Percentiles rank a stretch among this genome's conserved stretches.
These are phyloP conservation scores for Enteromius trimaculatus DNA, from an alignment of 2,797 vertebrate species.

Conservation along the genomic window DNA sequence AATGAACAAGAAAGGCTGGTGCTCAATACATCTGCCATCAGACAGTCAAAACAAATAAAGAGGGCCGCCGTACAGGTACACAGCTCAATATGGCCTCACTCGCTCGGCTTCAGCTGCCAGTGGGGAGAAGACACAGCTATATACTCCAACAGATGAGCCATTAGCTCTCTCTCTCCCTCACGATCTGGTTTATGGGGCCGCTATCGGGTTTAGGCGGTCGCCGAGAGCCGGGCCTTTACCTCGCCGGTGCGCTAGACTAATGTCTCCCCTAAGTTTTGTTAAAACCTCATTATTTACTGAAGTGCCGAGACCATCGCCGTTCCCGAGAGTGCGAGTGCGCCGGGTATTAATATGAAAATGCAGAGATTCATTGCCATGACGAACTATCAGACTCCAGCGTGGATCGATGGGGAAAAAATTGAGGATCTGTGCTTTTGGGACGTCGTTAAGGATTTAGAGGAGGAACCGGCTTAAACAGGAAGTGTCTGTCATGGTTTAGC, in stretches of 20 bases:
- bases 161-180: constrained; percentile 68
- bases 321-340: constrained; percentile 63
- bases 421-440: constrained; percentile 64
- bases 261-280: constrained; percentile 85
- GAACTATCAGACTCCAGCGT: constrained; percentile 70
- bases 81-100: constrained; percentile 75
- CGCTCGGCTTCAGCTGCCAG: constrained; percentile 70
- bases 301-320: constrained; percentile 72
- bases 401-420: constrained; percentile 68
- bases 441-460: constrained; percentile 56
- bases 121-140: constrained; percentile 70
- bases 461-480: constrained; percentile 41
- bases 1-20: constrained; percentile 74
- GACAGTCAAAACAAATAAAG: constrained; percentile 80
- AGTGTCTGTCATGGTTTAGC: constrained; percentile 39
- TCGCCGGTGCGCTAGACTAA: constrained; percentile 74
- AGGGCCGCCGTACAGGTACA: constrained; percentile 68
- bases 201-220: constrained; percentile 15
- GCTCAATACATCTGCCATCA: constrained; percentile 76
- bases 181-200: constrained; percentile 62
- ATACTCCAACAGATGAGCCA: constrained; percentile 75
- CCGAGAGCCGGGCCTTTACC: constrained; percentile 62
- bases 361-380: constrained; percentile 67
- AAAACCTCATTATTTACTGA: constrained; percentile 84
- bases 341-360: constrained; percentile 72